These are phyloP conservation scores for Emmelina monodactyla DNA, from an alignment of 2,888 invertebrate species.

Conservation along the genomic window DNA sequence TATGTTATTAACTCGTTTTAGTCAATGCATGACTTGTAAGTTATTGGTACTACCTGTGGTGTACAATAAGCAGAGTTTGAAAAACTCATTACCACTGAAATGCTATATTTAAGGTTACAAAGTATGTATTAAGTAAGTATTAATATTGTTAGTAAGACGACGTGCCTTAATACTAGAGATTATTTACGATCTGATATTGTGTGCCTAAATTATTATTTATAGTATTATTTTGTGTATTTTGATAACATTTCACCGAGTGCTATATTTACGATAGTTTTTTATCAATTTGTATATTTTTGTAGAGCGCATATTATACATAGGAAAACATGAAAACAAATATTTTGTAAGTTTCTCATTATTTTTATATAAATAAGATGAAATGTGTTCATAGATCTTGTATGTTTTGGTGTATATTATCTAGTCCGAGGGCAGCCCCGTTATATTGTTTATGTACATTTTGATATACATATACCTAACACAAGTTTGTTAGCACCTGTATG, in stretches of 20 bases:
- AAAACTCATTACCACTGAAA: conserved; percentile 27
- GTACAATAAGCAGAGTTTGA: no score
- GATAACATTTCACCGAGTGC: not conserved
- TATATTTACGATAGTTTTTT: conserved; percentile 1
- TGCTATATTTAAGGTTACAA: conserved; percentile 7
- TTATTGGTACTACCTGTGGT: no score
- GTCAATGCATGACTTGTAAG: no score
- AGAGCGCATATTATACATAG: no score
- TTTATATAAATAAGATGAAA: not conserved
- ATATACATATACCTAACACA: conserved; percentile 9
- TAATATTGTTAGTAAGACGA: conserved; percentile 27
- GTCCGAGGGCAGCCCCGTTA: conserved; percentile 26
- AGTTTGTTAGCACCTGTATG: conserved; percentile 10
- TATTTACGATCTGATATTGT: conserved; percentile 44
- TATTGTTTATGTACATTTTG: conserved; percentile 7
- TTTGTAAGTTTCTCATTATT: not conserved
- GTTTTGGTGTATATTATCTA: conserved; percentile 19
- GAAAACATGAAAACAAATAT: no score
- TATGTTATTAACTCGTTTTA: no score
- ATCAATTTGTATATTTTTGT: not conserved
- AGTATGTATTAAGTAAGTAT: not conserved
- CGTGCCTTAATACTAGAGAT: conserved; percentile 51
- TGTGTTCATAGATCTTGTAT: not conserved
- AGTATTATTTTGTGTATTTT: conserved; percentile 1
- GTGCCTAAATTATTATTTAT: conserved; percentile 28